Evolutionary conservation across 2,888 invertebrate genomes (phyloP), one percentile per base, ranked within the genome.

Genomic region (Agrotis segetum): DNA sequence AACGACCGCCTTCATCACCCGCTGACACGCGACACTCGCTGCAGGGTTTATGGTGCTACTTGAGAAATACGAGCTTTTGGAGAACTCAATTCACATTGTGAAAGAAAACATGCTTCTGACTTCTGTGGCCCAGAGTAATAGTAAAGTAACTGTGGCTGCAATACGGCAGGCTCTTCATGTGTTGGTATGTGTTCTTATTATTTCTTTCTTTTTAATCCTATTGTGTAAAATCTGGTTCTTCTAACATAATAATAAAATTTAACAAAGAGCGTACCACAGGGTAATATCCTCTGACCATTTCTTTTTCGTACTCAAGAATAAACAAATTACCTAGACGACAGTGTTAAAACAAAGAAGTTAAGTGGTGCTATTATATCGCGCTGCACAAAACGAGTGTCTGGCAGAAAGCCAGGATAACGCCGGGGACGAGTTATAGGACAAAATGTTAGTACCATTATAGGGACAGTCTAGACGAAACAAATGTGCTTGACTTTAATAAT

Each of bases 381-480:
- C 29, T 52, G 65, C 68, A 63, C 62, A 55, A 58, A 66, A 72
- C 55, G 67, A 71, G 55, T 60, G 72, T 29, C 68, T 79, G 79
- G 82, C 79, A 56, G 47, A 16, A 40, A 63, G 82, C 79, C 82
- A 72, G 72, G 66, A 53, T 64, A 47, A 58, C 29, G 50, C 46
- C 21, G 46, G 62, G 58, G 56, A 65, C 67, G 53, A 77, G 47
- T 58, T 66, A 71, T 59, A 61, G 60, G 79, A 77, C 82, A 67
- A 62, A 58, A 58, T 61, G 63, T 80, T 62, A 21, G 77, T 65
- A 21, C 77, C 21, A 21, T 17, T 61, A 50, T 24, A 40, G 65
- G 49, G 52, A 61, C 64, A 21, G 71, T 64, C 78, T 71, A 82
- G 82, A 71, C 78, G n/a, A 70, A 63, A 69, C 52, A 19, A 77